Evolutionary conservation across 2,113 vertebrate genomes (phyloP).

Genomic region (Saccopteryx leptura): DNA sequence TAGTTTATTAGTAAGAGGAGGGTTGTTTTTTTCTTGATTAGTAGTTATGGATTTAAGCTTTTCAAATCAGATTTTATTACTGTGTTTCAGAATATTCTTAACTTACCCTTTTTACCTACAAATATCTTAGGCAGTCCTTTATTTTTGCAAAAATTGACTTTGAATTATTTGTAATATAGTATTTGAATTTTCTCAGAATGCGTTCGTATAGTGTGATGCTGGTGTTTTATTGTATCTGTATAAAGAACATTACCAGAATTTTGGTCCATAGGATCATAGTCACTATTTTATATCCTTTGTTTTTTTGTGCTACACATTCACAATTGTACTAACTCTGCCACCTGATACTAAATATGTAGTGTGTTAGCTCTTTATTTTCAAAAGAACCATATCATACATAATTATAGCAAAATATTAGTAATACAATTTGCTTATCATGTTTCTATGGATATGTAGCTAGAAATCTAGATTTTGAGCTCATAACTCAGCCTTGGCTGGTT

Average conservation of each 20-base stretch:
- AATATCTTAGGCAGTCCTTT: neutral
- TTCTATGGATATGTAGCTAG: neutral
- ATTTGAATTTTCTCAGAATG: neutral
- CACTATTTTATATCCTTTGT: neutral
- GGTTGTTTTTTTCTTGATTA: conserved; percentile 15
- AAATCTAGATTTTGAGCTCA: neutral
- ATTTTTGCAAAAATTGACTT: conserved; percentile 1
- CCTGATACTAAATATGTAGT: neutral
- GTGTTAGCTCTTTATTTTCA: neutral
- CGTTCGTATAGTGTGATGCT: neutral
- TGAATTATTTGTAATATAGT: neutral
- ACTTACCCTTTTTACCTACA: neutral
- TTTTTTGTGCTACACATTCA: neutral
- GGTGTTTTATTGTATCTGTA: neutral
- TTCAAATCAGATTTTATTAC: conserved; percentile 31
- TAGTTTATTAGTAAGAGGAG: neutral
- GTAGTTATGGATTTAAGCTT: neutral
- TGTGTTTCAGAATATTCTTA: conserved; percentile 2
- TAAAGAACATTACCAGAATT: neutral
- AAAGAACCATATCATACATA: neutral
- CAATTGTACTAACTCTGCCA: neutral
- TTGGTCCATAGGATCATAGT: neutral
- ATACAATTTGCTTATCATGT: neutral
- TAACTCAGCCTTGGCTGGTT: neutral
- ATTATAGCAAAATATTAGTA: neutral